Conservation (phyloP, 2,888 invertebrate species). For the Formica aserva region DNA sequence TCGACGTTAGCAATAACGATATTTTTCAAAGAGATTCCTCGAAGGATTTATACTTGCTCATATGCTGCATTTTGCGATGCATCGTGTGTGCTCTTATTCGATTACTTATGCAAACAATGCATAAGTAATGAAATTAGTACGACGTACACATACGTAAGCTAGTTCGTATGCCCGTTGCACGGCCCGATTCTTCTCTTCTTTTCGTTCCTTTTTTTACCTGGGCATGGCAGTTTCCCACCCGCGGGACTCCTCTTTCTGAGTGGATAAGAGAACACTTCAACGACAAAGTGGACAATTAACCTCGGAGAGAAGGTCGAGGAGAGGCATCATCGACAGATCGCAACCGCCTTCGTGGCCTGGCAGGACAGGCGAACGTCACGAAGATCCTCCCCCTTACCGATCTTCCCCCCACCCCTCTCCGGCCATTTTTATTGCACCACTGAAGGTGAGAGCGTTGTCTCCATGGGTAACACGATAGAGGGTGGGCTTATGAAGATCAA, state of each 20-base stretch:
- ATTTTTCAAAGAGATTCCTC: slow-evolving; percentile 3
- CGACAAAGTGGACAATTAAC: slow-evolving; percentile 77
- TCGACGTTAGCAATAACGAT: neutral
- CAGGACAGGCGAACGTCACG: slow-evolving; percentile 72
- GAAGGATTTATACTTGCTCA: neutral
- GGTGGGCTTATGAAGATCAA: slow-evolving; percentile 85
- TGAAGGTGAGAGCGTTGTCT: slow-evolving; percentile 70
- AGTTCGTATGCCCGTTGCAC: slow-evolving; percentile 8
- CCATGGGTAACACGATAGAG: slow-evolving; percentile 84
- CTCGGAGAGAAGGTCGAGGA: slow-evolving; percentile 71
- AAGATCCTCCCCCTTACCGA: slow-evolving; percentile 61
- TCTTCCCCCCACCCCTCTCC: neutral
- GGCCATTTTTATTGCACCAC: slow-evolving; percentile 75
- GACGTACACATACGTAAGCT: slow-evolving; percentile 1
- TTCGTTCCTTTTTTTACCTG: neutral
- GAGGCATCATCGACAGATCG: slow-evolving; percentile 63
- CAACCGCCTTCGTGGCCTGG: slow-evolving; percentile 62
- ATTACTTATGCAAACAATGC: slow-evolving; percentile 36
- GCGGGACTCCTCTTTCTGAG: slow-evolving; percentile 39
- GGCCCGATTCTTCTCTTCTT: slow-evolving; percentile 18
- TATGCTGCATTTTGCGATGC: neutral
- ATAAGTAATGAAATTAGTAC: slow-evolving; percentile 5
- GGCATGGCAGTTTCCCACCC: slow-evolving; percentile 50
- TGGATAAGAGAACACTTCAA: slow-evolving; percentile 60
- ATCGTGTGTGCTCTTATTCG: slow-evolving; percentile 3